Percentiles rank a stretch among this genome's conserved stretches.
phyloP scores from a whole-genome alignment of 2,888 invertebrate genomes.

The Volucella bombylans region DNA sequence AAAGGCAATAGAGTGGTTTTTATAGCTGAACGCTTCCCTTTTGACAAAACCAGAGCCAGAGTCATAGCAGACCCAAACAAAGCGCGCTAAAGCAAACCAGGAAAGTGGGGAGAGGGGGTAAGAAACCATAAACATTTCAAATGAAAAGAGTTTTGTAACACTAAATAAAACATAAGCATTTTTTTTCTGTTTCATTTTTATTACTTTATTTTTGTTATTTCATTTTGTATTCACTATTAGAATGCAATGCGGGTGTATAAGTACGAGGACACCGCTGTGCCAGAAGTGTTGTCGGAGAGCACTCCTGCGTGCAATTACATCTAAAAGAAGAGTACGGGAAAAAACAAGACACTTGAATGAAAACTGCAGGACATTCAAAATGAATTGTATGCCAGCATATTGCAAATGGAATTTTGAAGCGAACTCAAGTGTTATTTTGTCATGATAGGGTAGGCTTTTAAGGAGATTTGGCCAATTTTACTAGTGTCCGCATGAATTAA shows the following conservation, averaged over 20 bases:
- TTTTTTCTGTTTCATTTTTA: conserved; percentile 3
- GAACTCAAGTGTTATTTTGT: not conserved
- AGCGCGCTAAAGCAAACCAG: not conserved
- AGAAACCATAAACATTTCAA: conserved; percentile 35
- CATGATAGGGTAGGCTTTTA: conserved; percentile 1
- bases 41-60: not conserved
- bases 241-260: conserved; percentile 4
- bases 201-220: not conserved
- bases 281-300: not conserved
- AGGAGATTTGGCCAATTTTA: conserved; percentile 9
- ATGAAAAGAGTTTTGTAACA: conserved; percentile 46
- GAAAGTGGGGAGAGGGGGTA: not conserved
- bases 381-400: not conserved
- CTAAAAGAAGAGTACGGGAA: not conserved
- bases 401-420: not conserved
- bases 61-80: not conserved
- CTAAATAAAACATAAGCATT: conserved; percentile 48
- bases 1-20: conserved; percentile 9
- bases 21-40: conserved; percentile 25
- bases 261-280: not conserved
- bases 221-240: conserved; percentile 18
- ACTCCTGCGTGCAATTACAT: conserved; percentile 15
- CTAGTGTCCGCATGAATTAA: not conserved
- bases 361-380: not conserved
- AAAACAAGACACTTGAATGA: conserved; percentile 2